Evolutionary conservation across 1,140 invertebrate genomes (phyloP).

Genomic region (Anoplolepis gracilipes): DNA sequence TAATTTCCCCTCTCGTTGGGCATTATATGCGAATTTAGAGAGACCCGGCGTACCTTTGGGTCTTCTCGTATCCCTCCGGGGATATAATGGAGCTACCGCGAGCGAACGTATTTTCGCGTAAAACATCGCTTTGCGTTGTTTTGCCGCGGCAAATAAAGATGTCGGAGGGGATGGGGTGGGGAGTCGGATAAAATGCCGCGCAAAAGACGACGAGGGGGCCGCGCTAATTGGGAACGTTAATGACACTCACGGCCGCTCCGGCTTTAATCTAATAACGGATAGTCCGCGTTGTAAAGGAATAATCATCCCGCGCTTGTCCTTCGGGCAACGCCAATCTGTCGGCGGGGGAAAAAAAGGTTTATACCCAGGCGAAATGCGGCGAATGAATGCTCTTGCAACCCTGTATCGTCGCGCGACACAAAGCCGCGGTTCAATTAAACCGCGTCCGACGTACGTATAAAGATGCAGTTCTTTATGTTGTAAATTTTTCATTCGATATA

Average conservation of each 20-base stretch:
- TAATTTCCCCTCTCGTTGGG: slow-evolving; percentile 8
- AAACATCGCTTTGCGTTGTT: slow-evolving; percentile 52
- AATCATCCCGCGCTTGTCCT: slow-evolving; percentile 44
- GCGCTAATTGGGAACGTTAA: slow-evolving; percentile 55
- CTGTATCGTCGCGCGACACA: slow-evolving; percentile 31
- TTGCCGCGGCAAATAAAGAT: slow-evolving; percentile 40
- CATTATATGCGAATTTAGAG: slow-evolving; percentile 32
- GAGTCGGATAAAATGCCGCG: slow-evolving; percentile 42
- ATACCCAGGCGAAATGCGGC: not conserved
- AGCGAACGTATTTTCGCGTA: slow-evolving; percentile 30
- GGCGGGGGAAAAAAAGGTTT: slow-evolving; percentile 27
- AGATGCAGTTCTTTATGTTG: not conserved
- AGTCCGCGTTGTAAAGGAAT: slow-evolving; percentile 43
- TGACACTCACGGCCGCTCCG: slow-evolving; percentile 41
- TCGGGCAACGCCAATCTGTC: slow-evolving; percentile 47
- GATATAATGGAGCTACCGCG: slow-evolving; percentile 34
- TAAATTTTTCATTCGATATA: slow-evolving; percentile 11
- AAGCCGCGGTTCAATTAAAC: slow-evolving; percentile 34
- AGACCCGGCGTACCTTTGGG: not conserved
- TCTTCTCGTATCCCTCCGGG: not conserved
- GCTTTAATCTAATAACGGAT: slow-evolving; percentile 54
- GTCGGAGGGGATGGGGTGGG: not conserved
- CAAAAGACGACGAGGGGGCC: slow-evolving; percentile 35
- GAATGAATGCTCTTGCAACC: not conserved
- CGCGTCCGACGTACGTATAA: not conserved